Evolutionary conservation across 2,113 vertebrate genomes (phyloP), one percentile per base, ranked within the genome.

Genomic region (Tyrannus savana): DNA sequence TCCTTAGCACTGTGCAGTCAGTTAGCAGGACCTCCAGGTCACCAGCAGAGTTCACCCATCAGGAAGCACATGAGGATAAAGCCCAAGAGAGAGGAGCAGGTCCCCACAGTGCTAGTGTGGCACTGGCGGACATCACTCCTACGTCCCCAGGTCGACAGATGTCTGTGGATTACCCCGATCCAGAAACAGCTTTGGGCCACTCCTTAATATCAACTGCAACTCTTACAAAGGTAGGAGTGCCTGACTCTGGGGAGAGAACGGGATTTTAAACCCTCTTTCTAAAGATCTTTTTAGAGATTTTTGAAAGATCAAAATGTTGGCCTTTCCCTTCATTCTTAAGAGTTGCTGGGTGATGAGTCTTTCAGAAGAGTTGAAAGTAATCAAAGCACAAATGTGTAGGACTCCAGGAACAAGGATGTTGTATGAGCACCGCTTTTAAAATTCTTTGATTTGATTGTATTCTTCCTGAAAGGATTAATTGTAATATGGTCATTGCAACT

Each of bases 111-210:
- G 73, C 92, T 30, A 14, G 24, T 10, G 64, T 76, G n/a, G 1
- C 96, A 81, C 13, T 98, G 49, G 46, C 96, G 1, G 98, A 98
- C 75, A 81, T 97, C 13, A 72, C 97, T 60, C 98, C 98, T 25
- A 96, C 97, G 37, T 99, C 99, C 23, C 98, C 98, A 0, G 98
- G 99, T 97, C 97, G 97, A 88, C 99, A 98, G 94, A 99, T 99
- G 99, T 99, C 98, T 89, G 98, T 99, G 78, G 99, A 99, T 96
- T 99, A 98, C 96, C 98, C 99, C 0, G 98, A 99, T 79, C 90
- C 98, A 55, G 98, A 99, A 50, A 94, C 97, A 71, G 95, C 97
- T 37, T 93, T 97, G 80, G 98, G 97, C 81, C 97, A 95, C 73
- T 97, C 98, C 44, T 87, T 96, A 35, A 62, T 74, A 44, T 93